Percentiles rank a stretch among this genome's conserved stretches.
These are phyloP conservation scores for Dioctria rufipes DNA, from an alignment of 2,888 invertebrate genomes.

Conservation along the genomic window DNA sequence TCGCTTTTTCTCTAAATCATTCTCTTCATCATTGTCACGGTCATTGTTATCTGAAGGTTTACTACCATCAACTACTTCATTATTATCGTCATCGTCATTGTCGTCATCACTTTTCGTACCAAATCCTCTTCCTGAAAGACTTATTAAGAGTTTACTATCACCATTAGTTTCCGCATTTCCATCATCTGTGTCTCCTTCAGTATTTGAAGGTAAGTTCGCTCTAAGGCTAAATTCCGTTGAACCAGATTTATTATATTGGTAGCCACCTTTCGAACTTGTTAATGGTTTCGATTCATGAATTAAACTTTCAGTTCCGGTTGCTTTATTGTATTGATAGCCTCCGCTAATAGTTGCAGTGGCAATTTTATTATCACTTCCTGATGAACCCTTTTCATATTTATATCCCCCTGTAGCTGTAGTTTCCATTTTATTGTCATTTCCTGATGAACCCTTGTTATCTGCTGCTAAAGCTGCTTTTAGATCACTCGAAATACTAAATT, in stretches of 20 bases:
- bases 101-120: not conserved
- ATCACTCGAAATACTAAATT: not conserved
- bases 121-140: constrained; percentile 29
- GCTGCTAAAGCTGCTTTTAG: not conserved
- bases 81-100: constrained; percentile 13
- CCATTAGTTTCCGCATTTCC: not conserved
- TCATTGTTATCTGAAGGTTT: constrained; percentile 21
- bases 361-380: not conserved
- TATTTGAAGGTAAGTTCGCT: not conserved
- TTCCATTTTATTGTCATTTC: not conserved
- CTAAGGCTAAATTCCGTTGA: constrained; percentile 10
- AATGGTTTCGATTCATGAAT: not conserved
- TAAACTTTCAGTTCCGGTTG: not conserved
- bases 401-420: not conserved
- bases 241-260: constrained; percentile 29
- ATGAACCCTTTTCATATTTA: not conserved
- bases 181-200: not conserved
- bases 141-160: not conserved
- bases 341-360: not conserved
- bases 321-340: not conserved
- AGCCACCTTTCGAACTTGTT: not conserved
- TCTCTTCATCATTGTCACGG: not conserved
- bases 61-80: constrained; percentile 20
- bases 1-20: not conserved
- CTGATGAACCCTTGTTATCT: not conserved